Percentiles rank a stretch among this genome's conserved stretches.
phyloP scores from a whole-genome alignment of 2,113 vertebrate species.

The Nycticebus coucang region DNA sequence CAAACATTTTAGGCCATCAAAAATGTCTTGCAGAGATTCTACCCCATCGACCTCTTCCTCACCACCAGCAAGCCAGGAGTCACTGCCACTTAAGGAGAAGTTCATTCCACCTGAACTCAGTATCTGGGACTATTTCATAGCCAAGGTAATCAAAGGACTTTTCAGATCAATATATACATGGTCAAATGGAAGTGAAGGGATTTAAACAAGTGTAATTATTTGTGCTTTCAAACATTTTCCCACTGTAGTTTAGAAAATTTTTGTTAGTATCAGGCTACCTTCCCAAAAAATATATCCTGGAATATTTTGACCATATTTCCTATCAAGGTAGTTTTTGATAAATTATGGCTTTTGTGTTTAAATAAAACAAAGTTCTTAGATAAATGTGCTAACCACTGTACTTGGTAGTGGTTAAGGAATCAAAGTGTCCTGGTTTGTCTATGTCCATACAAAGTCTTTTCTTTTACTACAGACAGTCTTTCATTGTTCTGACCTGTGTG shows the following conservation, averaged over 20 bases:
- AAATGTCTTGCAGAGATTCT: slow-evolving; percentile 87
- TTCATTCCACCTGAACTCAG: slow-evolving; percentile 97
- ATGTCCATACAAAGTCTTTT: neutral
- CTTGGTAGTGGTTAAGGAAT: neutral
- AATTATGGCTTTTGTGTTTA: slow-evolving; percentile 28
- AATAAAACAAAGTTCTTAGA: neutral
- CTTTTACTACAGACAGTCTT: neutral
- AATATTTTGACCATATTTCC: slow-evolving; percentile 43
- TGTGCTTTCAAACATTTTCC: neutral
- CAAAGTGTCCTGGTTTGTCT: neutral
- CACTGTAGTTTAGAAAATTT: slow-evolving; percentile 17
- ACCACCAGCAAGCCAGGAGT: slow-evolving; percentile 85
- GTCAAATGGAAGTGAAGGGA: slow-evolving; percentile 1
- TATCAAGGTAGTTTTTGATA: neutral
- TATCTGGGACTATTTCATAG: slow-evolving; percentile 99
- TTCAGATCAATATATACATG: neutral
- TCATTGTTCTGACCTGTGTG: neutral
- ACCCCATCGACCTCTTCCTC: slow-evolving; percentile 77
- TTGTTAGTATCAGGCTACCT: neutral
- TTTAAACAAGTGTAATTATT: slow-evolving; percentile 39
- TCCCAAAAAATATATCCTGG: neutral
- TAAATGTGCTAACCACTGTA: slow-evolving; percentile 13
- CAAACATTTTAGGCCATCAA: slow-evolving; percentile 87
- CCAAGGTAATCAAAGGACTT: slow-evolving; percentile 89
- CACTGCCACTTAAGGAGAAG: slow-evolving; percentile 88